phyloP scores from a whole-genome alignment of 2,113 vertebrate genomes.

The Plotosus lineatus region DNA sequence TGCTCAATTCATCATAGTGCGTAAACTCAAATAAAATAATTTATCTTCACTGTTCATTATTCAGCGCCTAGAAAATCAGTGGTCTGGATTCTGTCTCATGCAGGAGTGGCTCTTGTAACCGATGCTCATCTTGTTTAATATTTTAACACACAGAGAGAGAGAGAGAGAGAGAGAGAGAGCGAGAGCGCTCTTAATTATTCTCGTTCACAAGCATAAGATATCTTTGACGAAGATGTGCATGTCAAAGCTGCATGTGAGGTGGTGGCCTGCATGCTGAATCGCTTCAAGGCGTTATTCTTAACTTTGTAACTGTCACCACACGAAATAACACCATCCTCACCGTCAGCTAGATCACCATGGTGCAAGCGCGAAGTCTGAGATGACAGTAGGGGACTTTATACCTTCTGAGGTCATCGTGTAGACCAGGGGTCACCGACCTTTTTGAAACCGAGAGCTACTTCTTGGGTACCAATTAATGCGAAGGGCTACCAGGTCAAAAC shows the following conservation, averaged over 20 bases:
- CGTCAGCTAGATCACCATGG: not conserved
- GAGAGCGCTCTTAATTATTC: slow-evolving; percentile 12
- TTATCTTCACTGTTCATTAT: slow-evolving; percentile 48
- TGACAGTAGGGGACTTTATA: no score
- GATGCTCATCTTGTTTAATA: slow-evolving; percentile 37
- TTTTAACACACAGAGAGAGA: slow-evolving; percentile 8
- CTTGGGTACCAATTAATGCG: no score
- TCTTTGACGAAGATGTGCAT: not conserved
- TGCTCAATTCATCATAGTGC: slow-evolving; percentile 24
- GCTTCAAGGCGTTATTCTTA: not conserved
- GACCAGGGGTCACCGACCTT: no score
- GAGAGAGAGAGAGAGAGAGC: not conserved
- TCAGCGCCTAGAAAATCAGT: slow-evolving; percentile 39
- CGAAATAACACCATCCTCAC: not conserved
- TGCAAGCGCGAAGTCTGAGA: no score
- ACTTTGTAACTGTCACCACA: not conserved
- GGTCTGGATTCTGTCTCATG: slow-evolving; percentile 37
- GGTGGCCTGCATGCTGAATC: not conserved
- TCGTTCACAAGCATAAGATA: not conserved
- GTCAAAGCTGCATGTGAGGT: not conserved
- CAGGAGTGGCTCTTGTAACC: slow-evolving; percentile 27
- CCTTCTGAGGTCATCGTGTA: no score
- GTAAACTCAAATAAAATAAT: slow-evolving; percentile 42
- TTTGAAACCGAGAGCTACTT: no score
- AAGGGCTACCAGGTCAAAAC: no score